Base-by-base conservation (phyloP, 2,113 vertebrate genomes). In the Silurus glanis region DNA sequence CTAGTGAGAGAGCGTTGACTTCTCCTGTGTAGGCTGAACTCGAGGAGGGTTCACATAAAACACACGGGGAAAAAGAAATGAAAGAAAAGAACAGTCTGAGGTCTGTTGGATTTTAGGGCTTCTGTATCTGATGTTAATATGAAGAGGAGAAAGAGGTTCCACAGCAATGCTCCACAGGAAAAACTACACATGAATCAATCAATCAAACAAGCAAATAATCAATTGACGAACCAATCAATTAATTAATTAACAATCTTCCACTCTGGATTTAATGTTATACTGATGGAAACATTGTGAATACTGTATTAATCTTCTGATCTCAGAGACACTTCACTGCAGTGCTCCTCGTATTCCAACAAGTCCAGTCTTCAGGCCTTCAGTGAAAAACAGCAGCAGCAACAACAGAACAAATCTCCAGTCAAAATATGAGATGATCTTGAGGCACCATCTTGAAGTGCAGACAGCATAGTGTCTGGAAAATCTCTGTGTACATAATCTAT, bases 401-500 rank as follows among this genome's bases (percentile, higher is more conserved):
- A 72, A 9, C 5, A 45, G 72, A 75, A 19, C n/a, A 23, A 75
- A 49, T 75, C 4, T 51, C 10, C 9, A 75, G 47, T 61, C 78
- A 80, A 80, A 23, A 80, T 61, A 79, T 85, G 21, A 79, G 66
- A 23, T 12, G 8, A 75, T 45, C 45, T 59, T 3, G 14, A 79
- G 62, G 75, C n/a, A 56, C 10, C 72, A 78, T 85, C 84, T 81
- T 21, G 13, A 72, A 37, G 51, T 58, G 49, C 78, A 86, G 53
- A 9, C 61, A 67, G 23, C 66, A 14, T 51, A 21, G 28, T 9
- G 51, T 80, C 53, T 71, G 14, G 56, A 12, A 69, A 55, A 49
- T 25, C 23, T 64, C 66, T 49, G 58, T 80, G 56, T 80, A 81
- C 74, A 86, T 78, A 83, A 72, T 89, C 16, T 81, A 84, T 84